A percentile compares a stretch with the other conserved stretches of the same genome.
Evolutionary conservation across 2,797 vertebrate species (phyloP).

Genomic region (Microhierax caerulescens): DNA sequence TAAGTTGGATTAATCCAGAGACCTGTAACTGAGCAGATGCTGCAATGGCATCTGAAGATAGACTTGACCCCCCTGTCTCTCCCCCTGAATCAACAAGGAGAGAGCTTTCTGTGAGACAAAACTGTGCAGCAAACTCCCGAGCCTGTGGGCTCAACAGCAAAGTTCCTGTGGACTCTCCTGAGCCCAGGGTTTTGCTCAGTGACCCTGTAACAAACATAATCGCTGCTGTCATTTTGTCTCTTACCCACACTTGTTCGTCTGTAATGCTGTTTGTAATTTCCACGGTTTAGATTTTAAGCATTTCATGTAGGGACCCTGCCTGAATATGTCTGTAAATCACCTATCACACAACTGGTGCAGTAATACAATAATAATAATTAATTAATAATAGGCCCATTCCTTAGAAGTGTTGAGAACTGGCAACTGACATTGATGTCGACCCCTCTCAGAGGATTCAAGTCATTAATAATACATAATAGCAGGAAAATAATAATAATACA

Average conservation of each 20-base stretch:
- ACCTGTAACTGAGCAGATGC: not conserved
- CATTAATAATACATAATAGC: conserved; percentile 65
- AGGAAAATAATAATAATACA: conserved; percentile 65
- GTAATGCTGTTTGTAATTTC: conserved; percentile 32
- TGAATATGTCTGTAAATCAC: conserved; percentile 38
- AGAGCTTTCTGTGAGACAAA: not conserved
- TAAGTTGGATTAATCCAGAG: not conserved
- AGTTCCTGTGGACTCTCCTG: not conserved
- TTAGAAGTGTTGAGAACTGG: conserved; percentile 53
- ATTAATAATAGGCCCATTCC: conserved; percentile 61
- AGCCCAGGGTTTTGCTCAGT: not conserved
- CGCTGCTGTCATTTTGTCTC: conserved; percentile 9
- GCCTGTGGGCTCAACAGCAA: not conserved
- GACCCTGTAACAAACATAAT: not conserved
- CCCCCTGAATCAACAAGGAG: not conserved
- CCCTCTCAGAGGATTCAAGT: conserved; percentile 53
- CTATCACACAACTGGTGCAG: conserved; percentile 30
- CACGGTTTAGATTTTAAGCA: conserved; percentile 33
- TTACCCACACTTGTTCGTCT: not conserved
- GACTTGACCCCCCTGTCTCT: not conserved
- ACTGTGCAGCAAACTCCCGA: not conserved
- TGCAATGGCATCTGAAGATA: not conserved
- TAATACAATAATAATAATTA: conserved; percentile 65
- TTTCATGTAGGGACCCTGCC: conserved; percentile 21
- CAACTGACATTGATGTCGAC: conserved; percentile 58